Evolutionary conservation across 2,113 vertebrate genomes (phyloP), one percentile per base, ranked within the genome.

Genomic region (Thymallus thymallus): DNA sequence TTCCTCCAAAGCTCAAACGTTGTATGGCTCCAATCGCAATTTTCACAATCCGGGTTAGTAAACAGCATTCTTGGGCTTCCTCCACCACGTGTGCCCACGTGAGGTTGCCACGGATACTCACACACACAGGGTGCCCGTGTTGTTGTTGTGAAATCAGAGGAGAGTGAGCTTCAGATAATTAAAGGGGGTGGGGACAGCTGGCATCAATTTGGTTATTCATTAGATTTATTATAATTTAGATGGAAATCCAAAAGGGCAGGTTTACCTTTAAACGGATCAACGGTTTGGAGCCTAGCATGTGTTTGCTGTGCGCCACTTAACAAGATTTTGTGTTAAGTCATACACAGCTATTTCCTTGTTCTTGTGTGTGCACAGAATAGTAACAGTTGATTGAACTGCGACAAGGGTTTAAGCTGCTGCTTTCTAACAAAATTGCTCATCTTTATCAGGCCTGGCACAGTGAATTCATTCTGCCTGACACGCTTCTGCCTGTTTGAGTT

Each of bases 201-300:
- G 58, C 62, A 80, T 76, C 81, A 64, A 80, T 88, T 84, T 87
- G 75, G 68, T 74, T 77, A 81, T 74, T 74, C 14, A 69, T n/a
- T n/a, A n/a, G n/a, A n/a, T n/a, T n/a, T n/a, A n/a, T n/a, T n/a
- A n/a, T n/a, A n/a, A n/a, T 87, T 82, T 64, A 88, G 75, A 84
- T 83, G 82, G 72, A 88, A 88, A 88, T 90, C 84, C 81, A 68
- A 74, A 78, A 79, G 90, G 88, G 87, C 88, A 87, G 78, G 86
- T 83, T 83, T 89, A 76, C 85, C 72, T 83, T 86, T 86, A 90
- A 90, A 84, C 81, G 79, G 85, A 87, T 90, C 78, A 90, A 84
- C 77, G 85, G 81, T 77, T 86, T 84, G 82, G 73, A 78, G 83
- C 82, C 86, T 85, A 88, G 73, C 56, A 75, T 72, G 48, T 51